A percentile compares a stretch with the other conserved stretches of the same genome.
Conservation (phyloP, 2,888 invertebrate genomes). For the Strigamia maritima region DNA sequence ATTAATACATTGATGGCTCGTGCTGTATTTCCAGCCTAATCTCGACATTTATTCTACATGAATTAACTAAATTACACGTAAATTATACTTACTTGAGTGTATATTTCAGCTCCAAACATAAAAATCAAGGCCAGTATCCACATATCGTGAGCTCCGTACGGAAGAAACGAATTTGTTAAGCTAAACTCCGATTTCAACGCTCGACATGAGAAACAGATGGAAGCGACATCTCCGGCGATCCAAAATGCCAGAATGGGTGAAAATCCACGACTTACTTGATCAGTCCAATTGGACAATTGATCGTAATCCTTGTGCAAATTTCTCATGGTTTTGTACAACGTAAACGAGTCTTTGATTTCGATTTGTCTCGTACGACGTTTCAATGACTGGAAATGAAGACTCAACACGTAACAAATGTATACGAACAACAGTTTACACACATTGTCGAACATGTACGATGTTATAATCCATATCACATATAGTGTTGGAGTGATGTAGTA, state of each 20-base stretch:
- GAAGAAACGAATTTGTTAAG: not conserved
- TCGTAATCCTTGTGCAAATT: not conserved
- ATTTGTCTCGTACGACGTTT: not conserved
- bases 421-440: not conserved
- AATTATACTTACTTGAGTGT: not conserved
- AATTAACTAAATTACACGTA: not conserved
- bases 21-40: not conserved
- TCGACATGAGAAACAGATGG: not conserved
- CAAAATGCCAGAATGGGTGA: not conserved
- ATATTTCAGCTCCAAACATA: not conserved
- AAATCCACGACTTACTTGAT: not conserved
- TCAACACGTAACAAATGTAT: not conserved
- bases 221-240: not conserved
- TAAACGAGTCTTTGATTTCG: too few species aligned
- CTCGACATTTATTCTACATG: too few species aligned
- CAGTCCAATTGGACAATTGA: not conserved
- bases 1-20: not conserved
- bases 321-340: not conserved
- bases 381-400: not conserved
- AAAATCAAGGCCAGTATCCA: not conserved
- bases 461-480: not conserved
- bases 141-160: not conserved
- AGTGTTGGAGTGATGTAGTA: not conserved
- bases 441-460: not conserved
- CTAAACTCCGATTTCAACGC: not conserved